Evolutionary conservation across 2,888 invertebrate genomes (phyloP).

Genomic region (Exephanes ischioxanthus): DNA sequence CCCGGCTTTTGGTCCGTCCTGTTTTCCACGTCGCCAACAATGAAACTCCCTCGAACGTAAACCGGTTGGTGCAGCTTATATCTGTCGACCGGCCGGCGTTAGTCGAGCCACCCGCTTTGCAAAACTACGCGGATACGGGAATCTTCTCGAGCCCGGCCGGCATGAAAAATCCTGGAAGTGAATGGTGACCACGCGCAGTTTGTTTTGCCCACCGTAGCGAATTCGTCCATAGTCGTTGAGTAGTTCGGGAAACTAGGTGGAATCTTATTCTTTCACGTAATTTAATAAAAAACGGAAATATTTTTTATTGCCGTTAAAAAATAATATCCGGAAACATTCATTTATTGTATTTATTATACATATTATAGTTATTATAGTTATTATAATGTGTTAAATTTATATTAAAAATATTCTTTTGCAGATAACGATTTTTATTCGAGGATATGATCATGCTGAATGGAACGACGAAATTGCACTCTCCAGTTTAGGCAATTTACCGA

Average conservation of each 20-base stretch:
- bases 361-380: too few relatives aligned
- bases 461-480: too few relatives aligned
- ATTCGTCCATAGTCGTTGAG: neutral
- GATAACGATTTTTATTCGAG: too few relatives aligned
- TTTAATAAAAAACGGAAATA: too few relatives aligned
- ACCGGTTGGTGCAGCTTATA: neutral
- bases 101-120: neutral
- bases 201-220: neutral
- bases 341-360: too few relatives aligned
- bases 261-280: too few relatives aligned
- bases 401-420: too few relatives aligned
- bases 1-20: conserved; percentile 12
- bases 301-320: too few relatives aligned
- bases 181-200: neutral
- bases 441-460: too few relatives aligned
- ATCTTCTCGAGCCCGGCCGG: neutral
- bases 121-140: neutral
- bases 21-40: neutral
- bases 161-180: neutral
- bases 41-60: neutral
- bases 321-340: too few relatives aligned
- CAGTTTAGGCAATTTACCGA: too few relatives aligned
- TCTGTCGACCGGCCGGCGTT: neutral
- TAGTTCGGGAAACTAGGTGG: neutral
- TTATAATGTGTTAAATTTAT: too few relatives aligned